Conservation (phyloP, 2,888 invertebrate species). For the Abrostola triplasia region DNA sequence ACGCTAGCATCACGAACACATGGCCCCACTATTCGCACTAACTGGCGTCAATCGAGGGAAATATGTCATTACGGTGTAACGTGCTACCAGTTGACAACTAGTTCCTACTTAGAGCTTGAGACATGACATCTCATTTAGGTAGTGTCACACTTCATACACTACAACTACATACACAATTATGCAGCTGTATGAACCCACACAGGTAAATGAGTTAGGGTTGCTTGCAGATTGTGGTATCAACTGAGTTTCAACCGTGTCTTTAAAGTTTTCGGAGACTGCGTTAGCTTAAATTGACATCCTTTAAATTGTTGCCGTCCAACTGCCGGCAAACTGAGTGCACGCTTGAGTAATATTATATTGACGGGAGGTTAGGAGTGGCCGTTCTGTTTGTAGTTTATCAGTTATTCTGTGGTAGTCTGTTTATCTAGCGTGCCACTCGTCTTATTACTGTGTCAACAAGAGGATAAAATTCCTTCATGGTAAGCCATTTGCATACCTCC, state of each 20-base stretch:
- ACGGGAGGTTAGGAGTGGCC: too few species aligned
- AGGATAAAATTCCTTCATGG: slow-evolving; percentile 5
- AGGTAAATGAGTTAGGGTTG: too few species aligned
- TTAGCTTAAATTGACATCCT: too few species aligned
- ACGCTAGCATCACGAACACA: slow-evolving; percentile 1
- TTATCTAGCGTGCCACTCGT: background rate
- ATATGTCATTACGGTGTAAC: slow-evolving; percentile 33
- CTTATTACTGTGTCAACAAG: slow-evolving; percentile 4
- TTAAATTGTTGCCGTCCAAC: too few species aligned
- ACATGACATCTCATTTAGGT: slow-evolving; percentile 12
- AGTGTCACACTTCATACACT: background rate
- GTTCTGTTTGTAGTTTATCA: too few species aligned
- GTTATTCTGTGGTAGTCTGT: background rate
- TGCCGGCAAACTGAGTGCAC: too few species aligned
- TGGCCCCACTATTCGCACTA: slow-evolving; percentile 19
- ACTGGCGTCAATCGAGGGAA: slow-evolving; percentile 14
- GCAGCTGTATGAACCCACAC: too few species aligned
- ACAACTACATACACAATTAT: too few species aligned
- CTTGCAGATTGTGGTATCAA: too few species aligned
- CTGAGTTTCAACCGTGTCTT: too few species aligned
- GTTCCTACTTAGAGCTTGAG: slow-evolving; percentile 6
- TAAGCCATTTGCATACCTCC: background rate
- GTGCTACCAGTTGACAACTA: slow-evolving; percentile 11
- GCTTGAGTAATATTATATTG: too few species aligned
- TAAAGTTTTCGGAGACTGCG: too few species aligned